Evolutionary conservation across 2,113 vertebrate genomes (phyloP).

Genomic region (Carlito syrichta): DNA sequence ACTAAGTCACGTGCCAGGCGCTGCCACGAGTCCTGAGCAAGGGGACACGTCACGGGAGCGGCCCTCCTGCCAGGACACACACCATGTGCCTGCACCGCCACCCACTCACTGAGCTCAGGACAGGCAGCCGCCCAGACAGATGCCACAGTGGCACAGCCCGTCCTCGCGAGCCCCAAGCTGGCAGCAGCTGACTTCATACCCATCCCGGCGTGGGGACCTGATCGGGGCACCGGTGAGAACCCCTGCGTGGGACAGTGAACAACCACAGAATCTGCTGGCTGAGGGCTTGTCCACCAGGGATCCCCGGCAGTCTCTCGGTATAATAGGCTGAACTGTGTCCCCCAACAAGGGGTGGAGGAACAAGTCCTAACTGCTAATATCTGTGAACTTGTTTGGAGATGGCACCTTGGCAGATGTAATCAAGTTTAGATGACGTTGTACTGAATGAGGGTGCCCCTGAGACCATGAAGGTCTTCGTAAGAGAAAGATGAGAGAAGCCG

Average conservation of each 20-base stretch:
- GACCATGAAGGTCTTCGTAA: not conserved
- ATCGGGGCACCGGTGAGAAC: not conserved
- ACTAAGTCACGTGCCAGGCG: accelerated
- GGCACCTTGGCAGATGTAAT: not conserved
- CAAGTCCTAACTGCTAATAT: not conserved
- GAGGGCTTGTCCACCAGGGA: accelerated
- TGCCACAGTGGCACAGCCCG: not conserved
- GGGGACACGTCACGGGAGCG: accelerated
- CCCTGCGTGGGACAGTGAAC: not conserved
- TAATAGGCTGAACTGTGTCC: not conserved
- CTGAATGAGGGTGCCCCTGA: not conserved
- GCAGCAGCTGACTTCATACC: not conserved
- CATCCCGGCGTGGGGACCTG: not conserved
- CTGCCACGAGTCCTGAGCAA: not conserved
- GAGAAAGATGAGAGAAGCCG: too few species aligned
- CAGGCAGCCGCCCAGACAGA: constrained; percentile 20
- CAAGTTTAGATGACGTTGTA: not conserved
- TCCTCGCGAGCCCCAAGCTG: not conserved
- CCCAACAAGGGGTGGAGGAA: not conserved
- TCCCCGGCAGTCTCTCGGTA: not conserved
- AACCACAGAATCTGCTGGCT: not conserved
- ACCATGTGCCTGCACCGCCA: not conserved
- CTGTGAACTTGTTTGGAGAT: not conserved
- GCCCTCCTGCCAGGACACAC: not conserved
- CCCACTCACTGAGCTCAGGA: not conserved